Conservation (phyloP, 2,888 invertebrate species). For the Drosophila multiciliata region DNA sequence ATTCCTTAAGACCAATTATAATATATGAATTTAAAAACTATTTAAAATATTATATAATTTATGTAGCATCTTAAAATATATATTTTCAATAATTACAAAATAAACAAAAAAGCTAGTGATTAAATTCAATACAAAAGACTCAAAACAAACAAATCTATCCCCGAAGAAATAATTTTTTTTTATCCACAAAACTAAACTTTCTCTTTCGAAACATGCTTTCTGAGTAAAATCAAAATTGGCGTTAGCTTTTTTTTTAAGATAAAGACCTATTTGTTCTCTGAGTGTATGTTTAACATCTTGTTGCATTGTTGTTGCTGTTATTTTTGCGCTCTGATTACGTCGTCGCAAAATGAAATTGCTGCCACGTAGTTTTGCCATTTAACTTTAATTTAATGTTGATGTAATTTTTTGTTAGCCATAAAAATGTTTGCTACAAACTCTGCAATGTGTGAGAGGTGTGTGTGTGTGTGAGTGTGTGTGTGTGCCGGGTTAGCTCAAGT, state of each 20-base stretch:
- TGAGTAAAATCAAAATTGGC: background rate
- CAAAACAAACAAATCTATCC: no score
- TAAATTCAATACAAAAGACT: no score
- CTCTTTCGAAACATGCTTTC: background rate
- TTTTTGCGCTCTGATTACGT: constrained; percentile 67
- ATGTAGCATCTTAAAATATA: no score
- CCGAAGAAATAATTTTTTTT: no score
- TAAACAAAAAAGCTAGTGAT: no score
- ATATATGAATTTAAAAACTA: no score
- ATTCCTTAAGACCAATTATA: no score
- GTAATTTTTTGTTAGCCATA: constrained; percentile 75
- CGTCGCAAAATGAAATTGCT: constrained; percentile 72
- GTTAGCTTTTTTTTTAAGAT: no score
- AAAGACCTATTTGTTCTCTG: background rate
- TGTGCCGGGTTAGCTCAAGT: constrained; percentile 52
- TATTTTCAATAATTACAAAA: no score
- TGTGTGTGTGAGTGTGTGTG: constrained; percentile 7
- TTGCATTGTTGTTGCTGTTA: constrained; percentile 30
- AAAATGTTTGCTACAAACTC: constrained; percentile 49
- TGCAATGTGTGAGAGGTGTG: background rate
- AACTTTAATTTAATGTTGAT: constrained; percentile 81
- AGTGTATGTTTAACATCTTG: constrained; percentile 26
- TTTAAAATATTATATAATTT: no score
- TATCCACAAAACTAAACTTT: no score
- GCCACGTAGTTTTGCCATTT: constrained; percentile 81